phyloP scores from a whole-genome alignment of 2,888 invertebrate genomes.

The Drosophila longiperda region DNA sequence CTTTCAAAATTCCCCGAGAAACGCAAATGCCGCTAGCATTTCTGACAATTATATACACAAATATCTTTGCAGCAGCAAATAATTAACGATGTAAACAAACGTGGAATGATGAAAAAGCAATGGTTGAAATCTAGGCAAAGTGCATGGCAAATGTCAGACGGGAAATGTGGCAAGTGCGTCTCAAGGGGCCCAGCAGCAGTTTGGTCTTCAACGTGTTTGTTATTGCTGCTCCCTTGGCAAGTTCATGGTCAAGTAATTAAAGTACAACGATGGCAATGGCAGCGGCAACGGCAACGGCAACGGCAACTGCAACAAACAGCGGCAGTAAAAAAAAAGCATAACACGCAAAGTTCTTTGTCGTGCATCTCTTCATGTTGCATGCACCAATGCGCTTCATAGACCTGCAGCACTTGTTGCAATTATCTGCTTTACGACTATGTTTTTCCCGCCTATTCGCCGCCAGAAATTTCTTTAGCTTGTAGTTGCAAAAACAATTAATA shows the following conservation, averaged over 20 bases:
- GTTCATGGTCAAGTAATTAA: constrained; percentile 64
- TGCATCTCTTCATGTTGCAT: constrained; percentile 53
- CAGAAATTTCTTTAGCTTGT: background rate
- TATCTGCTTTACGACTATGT: constrained; percentile 23
- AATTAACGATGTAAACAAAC: constrained; percentile 63
- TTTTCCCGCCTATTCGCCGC: constrained; percentile 6
- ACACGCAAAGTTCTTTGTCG: constrained; percentile 32
- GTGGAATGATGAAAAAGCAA: constrained; percentile 14
- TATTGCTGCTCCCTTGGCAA: constrained; percentile 21
- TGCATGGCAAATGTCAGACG: constrained; percentile 43
- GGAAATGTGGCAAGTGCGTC: constrained; percentile 7
- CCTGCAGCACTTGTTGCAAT: constrained; percentile 50
- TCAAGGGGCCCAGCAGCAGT: background rate
- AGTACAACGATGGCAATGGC: constrained; percentile 4
- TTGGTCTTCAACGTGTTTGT: background rate
- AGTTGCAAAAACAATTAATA: constrained; percentile 27
- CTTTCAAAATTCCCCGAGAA: constrained; percentile 13
- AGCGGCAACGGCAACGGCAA: constrained; percentile 1
- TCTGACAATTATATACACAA: constrained; percentile 51
- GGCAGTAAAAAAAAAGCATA: constrained; percentile 21
- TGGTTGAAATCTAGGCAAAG: constrained; percentile 18
- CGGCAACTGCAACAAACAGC: constrained; percentile 15
- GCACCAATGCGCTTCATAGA: constrained; percentile 56
- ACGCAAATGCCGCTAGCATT: constrained; percentile 43
- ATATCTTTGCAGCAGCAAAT: constrained; percentile 39